These are phyloP conservation scores for Triops cancriformis DNA, from an alignment of 1,140 invertebrate genomes.

Conservation along the genomic window DNA sequence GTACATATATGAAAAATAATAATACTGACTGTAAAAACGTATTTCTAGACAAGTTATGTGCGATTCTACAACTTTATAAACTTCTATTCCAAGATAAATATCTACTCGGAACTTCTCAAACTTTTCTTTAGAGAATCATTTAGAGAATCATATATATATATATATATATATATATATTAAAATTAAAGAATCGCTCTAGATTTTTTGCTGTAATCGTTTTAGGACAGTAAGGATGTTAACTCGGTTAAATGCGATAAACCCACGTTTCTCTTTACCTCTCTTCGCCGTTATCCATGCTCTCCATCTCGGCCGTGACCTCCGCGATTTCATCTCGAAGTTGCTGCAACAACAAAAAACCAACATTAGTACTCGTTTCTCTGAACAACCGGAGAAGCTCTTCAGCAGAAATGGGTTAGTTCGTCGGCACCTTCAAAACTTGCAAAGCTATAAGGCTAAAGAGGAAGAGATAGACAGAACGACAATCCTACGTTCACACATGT, in stretches of 20 bases:
- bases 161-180: too few relatives aligned
- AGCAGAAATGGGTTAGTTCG: neutral
- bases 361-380: neutral
- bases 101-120: too few relatives aligned
- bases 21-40: too few relatives aligned
- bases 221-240: neutral
- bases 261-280: slow-evolving; percentile 50
- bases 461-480: neutral
- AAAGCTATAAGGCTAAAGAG: neutral
- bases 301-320: slow-evolving; percentile 89
- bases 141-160: too few relatives aligned
- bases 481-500: slow-evolving; percentile 11
- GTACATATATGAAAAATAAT: too few relatives aligned
- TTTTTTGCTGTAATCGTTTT: neutral
- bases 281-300: slow-evolving; percentile 75
- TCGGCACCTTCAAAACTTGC: neutral
- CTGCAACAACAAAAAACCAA: slow-evolving; percentile 50
- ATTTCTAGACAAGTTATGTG: too few relatives aligned
- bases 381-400: neutral
- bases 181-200: too few relatives aligned
- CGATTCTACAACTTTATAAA: too few relatives aligned
- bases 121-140: too few relatives aligned
- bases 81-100: too few relatives aligned
- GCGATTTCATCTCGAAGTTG: slow-evolving; percentile 93
- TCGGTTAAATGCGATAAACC: neutral